Evolutionary conservation across 1,140 invertebrate species (phyloP).

Genomic region (Philopotamus ludificatus): DNA sequence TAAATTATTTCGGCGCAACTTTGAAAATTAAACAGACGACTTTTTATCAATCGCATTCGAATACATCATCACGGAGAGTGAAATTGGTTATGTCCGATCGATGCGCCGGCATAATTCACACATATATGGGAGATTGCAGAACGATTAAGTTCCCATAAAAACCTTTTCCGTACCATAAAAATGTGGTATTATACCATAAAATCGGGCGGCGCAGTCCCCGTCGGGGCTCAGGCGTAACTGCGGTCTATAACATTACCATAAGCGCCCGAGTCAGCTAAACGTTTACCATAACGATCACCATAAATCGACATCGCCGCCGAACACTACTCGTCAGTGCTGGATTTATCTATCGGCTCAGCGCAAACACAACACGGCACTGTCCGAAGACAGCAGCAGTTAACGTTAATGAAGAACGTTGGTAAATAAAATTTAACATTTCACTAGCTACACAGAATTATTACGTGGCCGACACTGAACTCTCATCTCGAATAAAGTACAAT

Average conservation of each 20-base stretch:
- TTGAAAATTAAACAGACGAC: too few species aligned
- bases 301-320: conserved; percentile 31
- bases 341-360: too few species aligned
- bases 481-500: too few species aligned
- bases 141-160: conserved; percentile 30
- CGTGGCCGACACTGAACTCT: too few species aligned
- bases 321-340: conserved; percentile 8
- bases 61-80: too few species aligned
- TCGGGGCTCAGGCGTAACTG: conserved; percentile 14
- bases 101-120: not conserved
- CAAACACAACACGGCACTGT: too few species aligned
- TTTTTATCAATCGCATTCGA: too few species aligned
- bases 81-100: not conserved
- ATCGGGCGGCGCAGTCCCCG: conserved; percentile 14
- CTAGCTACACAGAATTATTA: too few species aligned
- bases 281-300: conserved; percentile 38
- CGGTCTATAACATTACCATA: conserved; percentile 37
- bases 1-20: too few species aligned
- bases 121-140: conserved; percentile 13
- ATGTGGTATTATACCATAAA: conserved; percentile 23
- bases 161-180: conserved; percentile 21
- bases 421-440: too few species aligned
- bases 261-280: conserved; percentile 38
- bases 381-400: too few species aligned
- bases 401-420: too few species aligned